These are phyloP conservation scores for Hippasteria phrygiana DNA, from an alignment of 53 echinoderm and acorn worm genomes.

Conservation along the genomic window DNA sequence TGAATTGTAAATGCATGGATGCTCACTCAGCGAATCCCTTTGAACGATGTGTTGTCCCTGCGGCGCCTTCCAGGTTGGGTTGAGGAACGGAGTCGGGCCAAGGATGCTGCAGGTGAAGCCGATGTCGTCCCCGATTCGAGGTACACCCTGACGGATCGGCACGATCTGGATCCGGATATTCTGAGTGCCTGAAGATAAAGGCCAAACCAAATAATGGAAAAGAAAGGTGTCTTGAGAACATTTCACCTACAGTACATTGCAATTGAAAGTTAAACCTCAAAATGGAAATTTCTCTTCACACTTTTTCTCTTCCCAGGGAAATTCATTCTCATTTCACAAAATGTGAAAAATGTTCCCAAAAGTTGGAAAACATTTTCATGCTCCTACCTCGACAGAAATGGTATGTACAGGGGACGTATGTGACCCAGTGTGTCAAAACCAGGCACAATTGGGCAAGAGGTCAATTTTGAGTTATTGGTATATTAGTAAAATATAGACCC, in stretches of 20 bases:
- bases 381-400: too few species aligned
- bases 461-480: too few species aligned
- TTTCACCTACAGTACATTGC: too few species aligned
- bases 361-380: too few species aligned
- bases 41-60: constrained; percentile 59
- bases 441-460: too few species aligned
- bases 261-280: neutral
- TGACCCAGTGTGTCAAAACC: too few species aligned
- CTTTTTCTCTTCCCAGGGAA: too few species aligned
- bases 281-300: too few species aligned
- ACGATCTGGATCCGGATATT: constrained; percentile 75
- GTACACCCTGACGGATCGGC: constrained; percentile 64
- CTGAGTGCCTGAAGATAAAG: constrained; percentile 35
- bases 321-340: too few species aligned
- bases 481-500: too few species aligned
- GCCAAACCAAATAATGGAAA: neutral
- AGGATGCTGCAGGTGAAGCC: constrained; percentile 77
- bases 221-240: neutral
- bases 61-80: constrained; percentile 83
- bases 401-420: too few species aligned
- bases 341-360: too few species aligned
- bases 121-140: constrained; percentile 68
- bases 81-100: constrained; percentile 66
- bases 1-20: neutral
- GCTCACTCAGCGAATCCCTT: neutral